Conservation (phyloP, 2,797 vertebrate genomes). For the Jordanella pulchra region DNA sequence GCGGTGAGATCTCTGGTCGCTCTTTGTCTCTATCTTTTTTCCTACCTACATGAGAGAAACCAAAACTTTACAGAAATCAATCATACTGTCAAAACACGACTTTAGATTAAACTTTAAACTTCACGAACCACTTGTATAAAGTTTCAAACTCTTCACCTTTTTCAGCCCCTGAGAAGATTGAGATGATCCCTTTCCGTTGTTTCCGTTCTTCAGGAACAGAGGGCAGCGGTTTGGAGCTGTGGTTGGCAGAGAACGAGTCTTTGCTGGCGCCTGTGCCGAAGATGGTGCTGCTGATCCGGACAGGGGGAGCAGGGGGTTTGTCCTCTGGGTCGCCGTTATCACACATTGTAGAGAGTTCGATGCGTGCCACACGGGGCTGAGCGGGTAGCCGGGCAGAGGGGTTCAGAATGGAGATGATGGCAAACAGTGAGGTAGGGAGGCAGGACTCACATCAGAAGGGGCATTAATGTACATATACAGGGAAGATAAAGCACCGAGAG, state of each 20-base stretch:
- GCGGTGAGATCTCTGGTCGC: constrained; percentile 95
- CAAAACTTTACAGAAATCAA: constrained; percentile 4
- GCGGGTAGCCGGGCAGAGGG: constrained; percentile 47
- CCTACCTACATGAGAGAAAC: constrained; percentile 82
- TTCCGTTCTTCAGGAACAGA: constrained; percentile 96
- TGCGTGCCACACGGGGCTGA: constrained; percentile 26
- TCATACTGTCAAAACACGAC: not conserved
- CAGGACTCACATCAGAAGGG: constrained; percentile 65
- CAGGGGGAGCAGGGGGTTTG: constrained; percentile 94
- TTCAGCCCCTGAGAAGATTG: constrained; percentile 91
- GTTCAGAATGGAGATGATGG: constrained; percentile 42
- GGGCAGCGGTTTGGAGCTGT: constrained; percentile 93
- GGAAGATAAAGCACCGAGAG: constrained; percentile 19
- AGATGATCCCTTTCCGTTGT: constrained; percentile 94
- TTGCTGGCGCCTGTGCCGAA: constrained; percentile 88
- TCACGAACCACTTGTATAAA: no score
- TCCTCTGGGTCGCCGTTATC: constrained; percentile 96
- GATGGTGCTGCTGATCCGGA: constrained; percentile 92
- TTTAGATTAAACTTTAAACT: not conserved
- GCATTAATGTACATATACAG: constrained; percentile 46
- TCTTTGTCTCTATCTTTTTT: constrained; percentile 96
- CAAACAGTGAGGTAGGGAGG: constrained; percentile 43
- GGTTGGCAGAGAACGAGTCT: constrained; percentile 86
- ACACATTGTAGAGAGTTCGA: constrained; percentile 81
- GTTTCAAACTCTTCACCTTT: constrained; percentile 81